Conservation (phyloP, 2,888 invertebrate species). For the Orchesellides sinensis region DNA sequence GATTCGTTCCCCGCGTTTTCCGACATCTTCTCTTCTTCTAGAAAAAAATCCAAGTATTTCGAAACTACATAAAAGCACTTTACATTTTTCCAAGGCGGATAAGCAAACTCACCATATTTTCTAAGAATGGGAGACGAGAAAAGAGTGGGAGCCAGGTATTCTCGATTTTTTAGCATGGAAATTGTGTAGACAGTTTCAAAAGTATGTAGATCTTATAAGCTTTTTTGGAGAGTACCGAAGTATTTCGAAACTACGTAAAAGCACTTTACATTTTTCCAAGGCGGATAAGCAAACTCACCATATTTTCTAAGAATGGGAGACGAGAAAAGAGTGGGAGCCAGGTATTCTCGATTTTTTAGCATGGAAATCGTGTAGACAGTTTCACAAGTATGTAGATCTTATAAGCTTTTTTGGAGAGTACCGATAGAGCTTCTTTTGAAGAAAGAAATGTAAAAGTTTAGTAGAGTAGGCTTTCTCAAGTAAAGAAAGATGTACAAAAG, state of each 20-base stretch:
- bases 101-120: constrained; percentile 21
- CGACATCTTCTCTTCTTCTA: not conserved
- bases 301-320: not conserved
- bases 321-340: constrained; percentile 1
- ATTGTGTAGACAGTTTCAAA: constrained; percentile 41
- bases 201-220: constrained; percentile 29
- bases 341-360: constrained; percentile 36
- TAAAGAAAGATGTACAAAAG: constrained; percentile 4
- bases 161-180: constrained; percentile 37
- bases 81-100: constrained; percentile 23
- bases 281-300: not conserved
- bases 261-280: not conserved
- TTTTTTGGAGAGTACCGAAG: constrained; percentile 12
- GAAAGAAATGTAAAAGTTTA: not conserved
- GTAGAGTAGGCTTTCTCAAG: too few relatives aligned
- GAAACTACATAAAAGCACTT: constrained; percentile 22
- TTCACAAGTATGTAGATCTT: constrained; percentile 14
- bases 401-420: constrained; percentile 26
- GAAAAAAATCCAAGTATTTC: constrained; percentile 42
- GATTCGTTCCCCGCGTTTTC: constrained; percentile 19
- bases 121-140: not conserved
- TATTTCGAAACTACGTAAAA: not conserved
- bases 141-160: constrained; percentile 17
- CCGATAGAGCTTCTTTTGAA: not conserved
- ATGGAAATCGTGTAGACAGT: constrained; percentile 45